A percentile compares a stretch with the other conserved stretches of the same genome.
phyloP scores from a whole-genome alignment of 2,888 invertebrate genomes.

The Empis livida region DNA sequence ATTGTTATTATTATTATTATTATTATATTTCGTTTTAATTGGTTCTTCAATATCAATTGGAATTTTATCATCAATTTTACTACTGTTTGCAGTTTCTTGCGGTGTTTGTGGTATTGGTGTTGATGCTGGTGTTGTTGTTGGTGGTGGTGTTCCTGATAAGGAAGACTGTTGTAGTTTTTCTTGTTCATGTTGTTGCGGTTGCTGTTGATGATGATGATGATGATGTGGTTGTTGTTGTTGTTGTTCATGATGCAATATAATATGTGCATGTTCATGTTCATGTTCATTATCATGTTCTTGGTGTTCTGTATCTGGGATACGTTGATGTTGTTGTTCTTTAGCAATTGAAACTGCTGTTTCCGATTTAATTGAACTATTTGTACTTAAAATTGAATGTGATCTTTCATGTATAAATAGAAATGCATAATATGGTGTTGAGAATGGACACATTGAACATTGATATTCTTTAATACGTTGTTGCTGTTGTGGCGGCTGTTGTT shows the following conservation, averaged over 20 bases:
- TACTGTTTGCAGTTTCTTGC: constrained; percentile 18
- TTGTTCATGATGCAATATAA: too few species aligned
- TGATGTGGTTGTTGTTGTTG: too few species aligned
- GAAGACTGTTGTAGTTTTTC: constrained; percentile 38
- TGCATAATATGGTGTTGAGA: constrained; percentile 77
- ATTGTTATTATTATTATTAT: constrained; percentile 10
- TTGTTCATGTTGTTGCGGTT: constrained; percentile 45
- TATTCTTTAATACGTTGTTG: constrained; percentile 52
- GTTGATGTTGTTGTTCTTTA: constrained; percentile 40
- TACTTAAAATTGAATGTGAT: constrained; percentile 47
- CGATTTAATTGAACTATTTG: constrained; percentile 16
- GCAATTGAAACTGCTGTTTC: constrained; percentile 39
- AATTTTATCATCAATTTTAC: constrained; percentile 10
- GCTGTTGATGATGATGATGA: constrained; percentile 28
- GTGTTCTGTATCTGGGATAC: neutral
- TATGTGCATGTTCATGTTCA: neutral
- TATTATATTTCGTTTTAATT: neutral
- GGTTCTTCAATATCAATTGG: constrained; percentile 10
- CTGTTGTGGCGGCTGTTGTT: constrained; percentile 23
- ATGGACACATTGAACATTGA: constrained; percentile 81
- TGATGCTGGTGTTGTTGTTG: constrained; percentile 24
- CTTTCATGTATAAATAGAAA: constrained; percentile 87
- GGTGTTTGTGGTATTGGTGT: constrained; percentile 20
- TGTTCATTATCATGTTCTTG: neutral
- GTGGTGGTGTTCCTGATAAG: constrained; percentile 19